Evolutionary conservation across 2,888 invertebrate genomes (phyloP).

Genomic region (Epirrita christyi): DNA sequence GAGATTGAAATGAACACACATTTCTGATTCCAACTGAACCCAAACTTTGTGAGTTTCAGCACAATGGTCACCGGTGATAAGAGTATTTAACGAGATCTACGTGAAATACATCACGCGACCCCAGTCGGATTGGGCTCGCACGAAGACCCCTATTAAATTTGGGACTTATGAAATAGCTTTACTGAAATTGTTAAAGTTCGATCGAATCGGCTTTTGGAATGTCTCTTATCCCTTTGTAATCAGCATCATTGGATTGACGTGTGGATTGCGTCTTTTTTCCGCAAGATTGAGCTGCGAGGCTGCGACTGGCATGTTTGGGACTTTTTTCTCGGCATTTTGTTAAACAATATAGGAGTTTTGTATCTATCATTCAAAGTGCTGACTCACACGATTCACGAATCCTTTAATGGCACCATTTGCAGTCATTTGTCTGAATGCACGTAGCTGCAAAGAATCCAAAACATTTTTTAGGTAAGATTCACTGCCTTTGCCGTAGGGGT

Average conservation of each 20-base stretch:
- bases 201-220: constrained; percentile 44
- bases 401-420: constrained; percentile 69
- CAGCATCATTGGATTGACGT: constrained; percentile 12
- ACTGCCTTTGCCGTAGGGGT: too few relatives aligned
- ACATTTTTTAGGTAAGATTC: too few relatives aligned
- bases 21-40: constrained; percentile 51
- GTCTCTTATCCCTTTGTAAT: constrained; percentile 29
- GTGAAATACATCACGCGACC: constrained; percentile 42
- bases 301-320: not conserved
- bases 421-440: constrained; percentile 36
- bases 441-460: too few relatives aligned
- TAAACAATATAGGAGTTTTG: constrained; percentile 47
- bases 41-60: constrained; percentile 43
- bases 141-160: constrained; percentile 48
- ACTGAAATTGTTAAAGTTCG: constrained; percentile 50
- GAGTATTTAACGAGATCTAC: constrained; percentile 42
- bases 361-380: constrained; percentile 76
- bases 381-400: constrained; percentile 52
- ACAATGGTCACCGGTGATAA: constrained; percentile 51
- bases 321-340: constrained; percentile 7
- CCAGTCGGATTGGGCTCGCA: constrained; percentile 31
- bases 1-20: constrained; percentile 58
- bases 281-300: not conserved
- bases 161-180: constrained; percentile 46
- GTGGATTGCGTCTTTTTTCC: not conserved